Percentiles rank a stretch among this genome's conserved stretches.
Conservation (phyloP, 2,113 vertebrate species). For the Sterrhoptilus dennistouni region DNA sequence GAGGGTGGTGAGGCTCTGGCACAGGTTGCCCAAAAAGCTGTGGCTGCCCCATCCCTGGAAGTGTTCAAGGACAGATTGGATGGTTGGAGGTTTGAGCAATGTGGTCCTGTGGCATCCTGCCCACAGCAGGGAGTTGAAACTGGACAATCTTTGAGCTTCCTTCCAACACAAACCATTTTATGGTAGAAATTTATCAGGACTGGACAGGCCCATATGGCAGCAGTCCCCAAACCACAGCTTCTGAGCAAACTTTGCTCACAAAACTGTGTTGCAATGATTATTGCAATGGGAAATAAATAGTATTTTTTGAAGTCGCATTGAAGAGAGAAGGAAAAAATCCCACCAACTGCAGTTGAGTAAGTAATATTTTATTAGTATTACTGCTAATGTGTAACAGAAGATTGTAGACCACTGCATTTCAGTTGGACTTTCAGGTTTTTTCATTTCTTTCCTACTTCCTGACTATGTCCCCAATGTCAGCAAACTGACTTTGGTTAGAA, state of each 20-base stretch:
- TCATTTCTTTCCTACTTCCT: not conserved
- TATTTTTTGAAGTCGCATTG: rapidly evolving
- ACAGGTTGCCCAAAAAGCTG: too few relatives aligned
- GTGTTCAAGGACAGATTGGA: too few relatives aligned
- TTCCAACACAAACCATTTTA: too few relatives aligned
- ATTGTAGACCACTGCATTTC: not conserved
- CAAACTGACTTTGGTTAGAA: not conserved
- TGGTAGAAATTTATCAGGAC: not conserved
- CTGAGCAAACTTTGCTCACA: not conserved
- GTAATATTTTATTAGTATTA: not conserved
- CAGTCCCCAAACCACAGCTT: not conserved
- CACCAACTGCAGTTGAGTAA: not conserved
- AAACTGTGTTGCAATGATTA: not conserved
- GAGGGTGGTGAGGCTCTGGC: too few relatives aligned
- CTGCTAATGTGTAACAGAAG: not conserved
- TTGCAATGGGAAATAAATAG: not conserved
- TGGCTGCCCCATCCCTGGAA: too few relatives aligned
- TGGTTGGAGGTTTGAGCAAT: too few relatives aligned
- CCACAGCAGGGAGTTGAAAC: too few relatives aligned
- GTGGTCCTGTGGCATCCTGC: too few relatives aligned
- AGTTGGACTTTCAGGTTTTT: not conserved
- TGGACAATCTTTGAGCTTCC: too few relatives aligned
- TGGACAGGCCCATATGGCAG: not conserved
- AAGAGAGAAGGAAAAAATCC: not conserved
- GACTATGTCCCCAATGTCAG: not conserved